phyloP scores from a whole-genome alignment of 2,113 vertebrate genomes.

The Pachyramphus minor region DNA sequence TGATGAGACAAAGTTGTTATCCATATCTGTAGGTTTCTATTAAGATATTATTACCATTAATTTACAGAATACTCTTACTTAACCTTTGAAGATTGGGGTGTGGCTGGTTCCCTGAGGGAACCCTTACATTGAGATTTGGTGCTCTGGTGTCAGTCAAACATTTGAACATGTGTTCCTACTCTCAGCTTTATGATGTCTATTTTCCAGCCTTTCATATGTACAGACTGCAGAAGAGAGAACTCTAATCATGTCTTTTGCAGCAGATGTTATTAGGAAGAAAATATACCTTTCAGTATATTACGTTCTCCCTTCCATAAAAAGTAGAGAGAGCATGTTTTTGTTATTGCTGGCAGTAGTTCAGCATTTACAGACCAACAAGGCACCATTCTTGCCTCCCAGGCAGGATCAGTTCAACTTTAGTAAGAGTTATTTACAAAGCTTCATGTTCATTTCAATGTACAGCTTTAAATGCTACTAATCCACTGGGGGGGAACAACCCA shows the following conservation, averaged over 20 bases:
- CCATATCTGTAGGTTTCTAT: not conserved
- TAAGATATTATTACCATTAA: not conserved
- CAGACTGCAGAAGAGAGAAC: not conserved
- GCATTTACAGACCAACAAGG: not conserved
- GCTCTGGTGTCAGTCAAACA: not conserved
- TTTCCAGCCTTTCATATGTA: not conserved
- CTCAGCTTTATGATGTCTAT: not conserved
- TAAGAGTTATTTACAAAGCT: not conserved
- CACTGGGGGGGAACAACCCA: accelerated
- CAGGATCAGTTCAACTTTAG: not conserved
- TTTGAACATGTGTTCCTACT: not conserved
- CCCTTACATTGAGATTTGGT: not conserved
- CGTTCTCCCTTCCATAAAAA: not conserved
- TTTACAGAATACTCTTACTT: not conserved
- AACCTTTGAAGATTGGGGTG: not conserved
- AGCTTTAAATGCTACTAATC: not conserved
- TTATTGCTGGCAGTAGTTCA: not conserved
- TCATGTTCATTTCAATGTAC: not conserved
- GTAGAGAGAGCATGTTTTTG: not conserved
- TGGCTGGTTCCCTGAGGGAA: not conserved
- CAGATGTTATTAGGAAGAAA: not conserved
- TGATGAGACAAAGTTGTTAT: not conserved
- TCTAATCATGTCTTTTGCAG: not conserved
- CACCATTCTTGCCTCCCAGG: not conserved
- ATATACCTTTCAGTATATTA: not conserved